phyloP scores from a whole-genome alignment of 1,140 invertebrate genomes.

The Psix sp. region DNA sequence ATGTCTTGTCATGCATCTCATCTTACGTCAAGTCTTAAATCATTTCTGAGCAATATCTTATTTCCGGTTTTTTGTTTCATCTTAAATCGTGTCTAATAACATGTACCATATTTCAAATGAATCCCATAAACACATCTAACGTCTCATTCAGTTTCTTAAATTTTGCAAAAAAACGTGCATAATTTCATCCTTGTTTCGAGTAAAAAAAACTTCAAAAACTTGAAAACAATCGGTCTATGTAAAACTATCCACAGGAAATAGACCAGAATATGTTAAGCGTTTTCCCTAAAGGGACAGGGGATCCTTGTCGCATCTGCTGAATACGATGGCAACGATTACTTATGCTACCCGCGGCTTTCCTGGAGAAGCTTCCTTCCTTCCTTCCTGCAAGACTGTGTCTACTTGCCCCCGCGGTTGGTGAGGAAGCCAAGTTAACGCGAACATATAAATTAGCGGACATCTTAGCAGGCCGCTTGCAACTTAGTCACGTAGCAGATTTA shows the following conservation, averaged over 20 bases:
- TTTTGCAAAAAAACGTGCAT: constrained; percentile 33
- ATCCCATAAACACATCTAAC: too few relatives aligned
- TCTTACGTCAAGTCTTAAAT: too few relatives aligned
- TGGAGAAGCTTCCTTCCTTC: constrained; percentile 68
- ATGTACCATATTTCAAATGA: too few relatives aligned
- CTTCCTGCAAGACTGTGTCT: constrained; percentile 50
- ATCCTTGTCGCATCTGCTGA: constrained; percentile 73
- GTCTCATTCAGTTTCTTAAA: too few relatives aligned
- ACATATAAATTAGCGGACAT: constrained; percentile 78
- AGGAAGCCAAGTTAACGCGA: constrained; percentile 75
- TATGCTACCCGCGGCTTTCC: constrained; percentile 74
- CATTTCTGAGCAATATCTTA: too few relatives aligned
- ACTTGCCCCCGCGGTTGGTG: constrained; percentile 52
- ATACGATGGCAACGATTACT: constrained; percentile 73
- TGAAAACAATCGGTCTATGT: constrained; percentile 27
- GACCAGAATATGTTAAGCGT: constrained; percentile 41
- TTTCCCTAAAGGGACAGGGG: constrained; percentile 59
- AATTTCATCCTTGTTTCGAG: too few relatives aligned
- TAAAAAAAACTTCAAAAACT: too few relatives aligned
- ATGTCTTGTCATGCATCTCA: too few relatives aligned
- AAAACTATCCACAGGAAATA: constrained; percentile 39
- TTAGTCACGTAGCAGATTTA: constrained; percentile 77
- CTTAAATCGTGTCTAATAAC: too few relatives aligned
- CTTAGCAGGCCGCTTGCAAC: constrained; percentile 77
- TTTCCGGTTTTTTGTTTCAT: too few relatives aligned